phyloP scores from a whole-genome alignment of 1,140 invertebrate genomes.

The Hestina assimilis region DNA sequence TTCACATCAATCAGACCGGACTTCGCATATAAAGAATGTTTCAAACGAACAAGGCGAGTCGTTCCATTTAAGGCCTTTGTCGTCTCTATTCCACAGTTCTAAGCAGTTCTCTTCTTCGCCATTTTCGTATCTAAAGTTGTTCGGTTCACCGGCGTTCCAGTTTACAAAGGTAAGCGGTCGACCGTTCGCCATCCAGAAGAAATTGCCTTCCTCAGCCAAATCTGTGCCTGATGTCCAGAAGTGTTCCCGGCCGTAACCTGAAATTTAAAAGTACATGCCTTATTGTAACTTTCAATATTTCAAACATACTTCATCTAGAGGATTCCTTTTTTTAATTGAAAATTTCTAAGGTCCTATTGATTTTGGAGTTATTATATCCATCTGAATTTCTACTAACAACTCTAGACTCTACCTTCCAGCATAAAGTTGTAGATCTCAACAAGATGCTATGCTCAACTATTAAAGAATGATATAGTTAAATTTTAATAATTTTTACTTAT shows the following conservation, averaged over 20 bases:
- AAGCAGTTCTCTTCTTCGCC: slow-evolving; percentile 94
- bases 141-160: slow-evolving; percentile 94
- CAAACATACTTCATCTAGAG: too few relatives aligned
- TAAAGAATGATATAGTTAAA: too few relatives aligned
- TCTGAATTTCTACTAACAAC: too few relatives aligned
- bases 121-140: slow-evolving; percentile 95
- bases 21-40: slow-evolving; percentile 95
- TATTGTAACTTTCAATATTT: too few relatives aligned
- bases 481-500: too few relatives aligned
- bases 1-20: slow-evolving; percentile 78
- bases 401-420: too few relatives aligned
- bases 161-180: slow-evolving; percentile 93
- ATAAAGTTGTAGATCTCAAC: too few relatives aligned
- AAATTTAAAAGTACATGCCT: slow-evolving; percentile 47
- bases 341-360: too few relatives aligned
- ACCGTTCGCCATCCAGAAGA: slow-evolving; percentile 96
- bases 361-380: too few relatives aligned
- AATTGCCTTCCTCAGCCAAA: slow-evolving; percentile 91
- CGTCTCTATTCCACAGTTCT: slow-evolving; percentile 94
- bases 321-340: too few relatives aligned
- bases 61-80: slow-evolving; percentile 95
- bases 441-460: too few relatives aligned
- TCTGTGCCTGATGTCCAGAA: slow-evolving; percentile 96
- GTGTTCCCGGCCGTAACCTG: slow-evolving; percentile 91
- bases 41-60: slow-evolving; percentile 95